Evolutionary conservation across 2,113 vertebrate species (phyloP).

Genomic region (Euleptes europaea): DNA sequence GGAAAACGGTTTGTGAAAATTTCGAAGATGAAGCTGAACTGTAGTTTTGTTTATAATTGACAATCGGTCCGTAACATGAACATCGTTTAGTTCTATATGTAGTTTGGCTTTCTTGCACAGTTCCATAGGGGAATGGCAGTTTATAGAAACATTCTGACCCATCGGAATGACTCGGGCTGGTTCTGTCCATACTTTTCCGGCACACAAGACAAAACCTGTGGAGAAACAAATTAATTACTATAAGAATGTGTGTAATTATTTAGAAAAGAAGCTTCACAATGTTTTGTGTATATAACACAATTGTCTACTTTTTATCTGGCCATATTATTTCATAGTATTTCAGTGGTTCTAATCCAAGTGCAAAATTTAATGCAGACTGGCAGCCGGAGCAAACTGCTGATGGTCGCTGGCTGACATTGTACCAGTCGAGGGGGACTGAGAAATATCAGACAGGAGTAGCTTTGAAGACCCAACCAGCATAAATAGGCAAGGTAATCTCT

Average conservation of each 20-base stretch:
- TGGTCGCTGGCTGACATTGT: neutral
- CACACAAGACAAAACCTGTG: constrained; percentile 61
- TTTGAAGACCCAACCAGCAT: neutral
- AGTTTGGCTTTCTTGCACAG: constrained; percentile 44
- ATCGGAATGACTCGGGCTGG: constrained; percentile 59
- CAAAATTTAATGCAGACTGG: neutral
- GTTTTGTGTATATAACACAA: neutral
- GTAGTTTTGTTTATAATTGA: constrained; percentile 57
- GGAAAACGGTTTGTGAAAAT: constrained; percentile 31
- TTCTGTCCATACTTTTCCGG: constrained; percentile 68
- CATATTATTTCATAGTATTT: neutral
- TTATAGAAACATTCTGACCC: constrained; percentile 72
- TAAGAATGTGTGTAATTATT: neutral
- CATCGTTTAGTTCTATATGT: constrained; percentile 59
- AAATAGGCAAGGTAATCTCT: neutral
- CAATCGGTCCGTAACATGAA: fast-evolving
- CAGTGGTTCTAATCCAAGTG: neutral
- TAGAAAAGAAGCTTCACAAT: neutral
- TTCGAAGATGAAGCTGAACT: constrained; percentile 14
- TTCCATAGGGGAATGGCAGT: constrained; percentile 53
- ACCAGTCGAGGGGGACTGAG: too few relatives aligned
- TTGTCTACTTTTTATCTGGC: too few relatives aligned
- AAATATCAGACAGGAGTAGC: neutral
- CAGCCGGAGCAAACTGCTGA: neutral
- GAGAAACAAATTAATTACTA: neutral